Conservation (phyloP, 1,140 invertebrate species). For the Spodoptera frugiperda region DNA sequence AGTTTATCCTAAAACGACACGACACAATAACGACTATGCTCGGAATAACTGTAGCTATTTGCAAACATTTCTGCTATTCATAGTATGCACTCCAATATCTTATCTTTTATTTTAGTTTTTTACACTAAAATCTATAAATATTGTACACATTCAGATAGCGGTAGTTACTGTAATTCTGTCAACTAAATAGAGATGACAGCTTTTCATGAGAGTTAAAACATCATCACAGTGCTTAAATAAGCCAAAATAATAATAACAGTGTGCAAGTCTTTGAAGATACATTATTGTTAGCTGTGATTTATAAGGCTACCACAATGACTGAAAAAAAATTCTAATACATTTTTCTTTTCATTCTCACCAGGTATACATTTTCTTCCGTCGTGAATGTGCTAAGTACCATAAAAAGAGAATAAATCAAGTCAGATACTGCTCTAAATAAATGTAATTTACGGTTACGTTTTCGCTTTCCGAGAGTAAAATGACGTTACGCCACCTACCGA, state of each 20-base stretch:
- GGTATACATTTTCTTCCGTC: constrained; percentile 41
- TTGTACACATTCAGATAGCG: too few relatives aligned
- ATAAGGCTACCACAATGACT: constrained; percentile 14
- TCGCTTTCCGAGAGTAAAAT: constrained; percentile 60
- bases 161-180: too few relatives aligned
- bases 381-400: constrained; percentile 60
- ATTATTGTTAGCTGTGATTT: constrained; percentile 31
- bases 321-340: constrained; percentile 38
- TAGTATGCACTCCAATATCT: background rate
- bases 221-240: too few relatives aligned
- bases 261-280: background rate
- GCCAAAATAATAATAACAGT: constrained; percentile 2
- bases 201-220: background rate
- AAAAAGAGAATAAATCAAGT: constrained; percentile 65
- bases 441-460: constrained; percentile 64
- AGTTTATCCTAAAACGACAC: constrained; percentile 43
- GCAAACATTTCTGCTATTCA: background rate
- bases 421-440: constrained; percentile 66
- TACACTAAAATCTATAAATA: background rate
- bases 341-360: constrained; percentile 45
- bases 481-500: constrained; percentile 32
- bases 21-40: constrained; percentile 35
- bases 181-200: too few relatives aligned
- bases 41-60: constrained; percentile 8
- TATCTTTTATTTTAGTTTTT: background rate